Conservation (phyloP, 2,113 vertebrate species). For the Amphiprion ocellaris region DNA sequence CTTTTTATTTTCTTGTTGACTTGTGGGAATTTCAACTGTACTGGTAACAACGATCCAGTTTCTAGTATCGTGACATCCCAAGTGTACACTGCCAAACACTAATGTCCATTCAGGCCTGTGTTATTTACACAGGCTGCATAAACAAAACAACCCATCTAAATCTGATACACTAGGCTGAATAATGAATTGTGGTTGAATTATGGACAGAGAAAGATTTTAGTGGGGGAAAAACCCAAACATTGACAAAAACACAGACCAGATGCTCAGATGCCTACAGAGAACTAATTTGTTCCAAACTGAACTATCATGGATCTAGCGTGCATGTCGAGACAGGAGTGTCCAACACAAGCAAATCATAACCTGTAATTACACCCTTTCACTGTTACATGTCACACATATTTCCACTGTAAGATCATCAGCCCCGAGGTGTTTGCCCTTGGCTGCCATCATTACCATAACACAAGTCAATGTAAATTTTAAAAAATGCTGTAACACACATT, state of each 20-base stretch:
- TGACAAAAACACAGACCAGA: slow-evolving; percentile 9
- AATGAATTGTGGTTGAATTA: slow-evolving; percentile 29
- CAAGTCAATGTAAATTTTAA: slow-evolving; percentile 33
- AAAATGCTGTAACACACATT: slow-evolving; percentile 40
- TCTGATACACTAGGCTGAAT: slow-evolving; percentile 33
- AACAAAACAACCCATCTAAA: slow-evolving; percentile 33
- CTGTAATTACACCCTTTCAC: slow-evolving; percentile 63
- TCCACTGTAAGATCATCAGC: slow-evolving; percentile 40
- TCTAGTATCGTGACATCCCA: too few relatives aligned
- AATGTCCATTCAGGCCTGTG: slow-evolving; percentile 20
- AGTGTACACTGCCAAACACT: slow-evolving; percentile 13
- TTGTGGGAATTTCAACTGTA: too few relatives aligned
- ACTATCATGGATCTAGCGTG: slow-evolving; percentile 30
- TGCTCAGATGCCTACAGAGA: slow-evolving; percentile 1
- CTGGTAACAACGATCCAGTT: too few relatives aligned
- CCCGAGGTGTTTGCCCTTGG: slow-evolving; percentile 28
- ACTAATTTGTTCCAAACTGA: slow-evolving; percentile 33
- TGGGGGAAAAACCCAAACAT: slow-evolving; percentile 4
- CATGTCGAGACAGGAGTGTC: slow-evolving; percentile 49
- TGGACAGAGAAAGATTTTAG: not conserved
- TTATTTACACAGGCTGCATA: slow-evolving; percentile 47
- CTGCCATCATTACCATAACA: slow-evolving; percentile 2
- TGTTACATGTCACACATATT: slow-evolving; percentile 17
- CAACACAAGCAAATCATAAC: slow-evolving; percentile 21
- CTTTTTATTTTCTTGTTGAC: too few relatives aligned